Conservation (phyloP, 2,797 vertebrate genomes). For the Sebastes ruberrimus region DNA sequence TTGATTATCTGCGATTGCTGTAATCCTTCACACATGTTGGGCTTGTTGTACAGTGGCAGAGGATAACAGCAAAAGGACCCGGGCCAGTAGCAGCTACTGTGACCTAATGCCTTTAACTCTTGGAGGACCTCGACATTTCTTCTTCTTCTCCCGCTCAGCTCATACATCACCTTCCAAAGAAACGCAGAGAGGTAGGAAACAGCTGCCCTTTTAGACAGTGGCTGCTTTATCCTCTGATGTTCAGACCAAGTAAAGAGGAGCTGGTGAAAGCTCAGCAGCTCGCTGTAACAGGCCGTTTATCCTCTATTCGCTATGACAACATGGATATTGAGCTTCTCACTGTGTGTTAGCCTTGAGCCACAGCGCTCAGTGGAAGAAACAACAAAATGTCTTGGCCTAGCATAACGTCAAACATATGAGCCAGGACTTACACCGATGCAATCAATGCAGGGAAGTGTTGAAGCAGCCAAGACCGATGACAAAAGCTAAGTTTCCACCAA, state of each 20-base stretch:
- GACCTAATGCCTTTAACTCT: conserved; percentile 64
- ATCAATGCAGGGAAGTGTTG: conserved; percentile 1
- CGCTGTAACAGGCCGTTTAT: conserved; percentile 33
- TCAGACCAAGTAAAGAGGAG: conserved; percentile 41
- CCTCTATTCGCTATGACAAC: conserved; percentile 38
- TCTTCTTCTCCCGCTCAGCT: conserved; percentile 35
- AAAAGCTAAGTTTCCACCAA: background rate
- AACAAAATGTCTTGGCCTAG: background rate
- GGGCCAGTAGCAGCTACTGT: conserved; percentile 56
- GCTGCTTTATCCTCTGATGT: conserved; percentile 55
- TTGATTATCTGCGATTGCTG: conserved; percentile 66
- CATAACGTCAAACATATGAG: conserved; percentile 6
- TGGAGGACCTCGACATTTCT: conserved; percentile 57
- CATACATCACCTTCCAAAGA: conserved; percentile 67
- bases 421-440: background rate
- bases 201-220: conserved; percentile 62
- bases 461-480: background rate
- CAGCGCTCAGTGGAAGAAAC: conserved; percentile 21
- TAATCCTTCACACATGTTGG: conserved; percentile 71
- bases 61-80: conserved; percentile 6
- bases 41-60: conserved; percentile 35
- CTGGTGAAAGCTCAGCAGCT: conserved; percentile 55
- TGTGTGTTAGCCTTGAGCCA: conserved; percentile 12
- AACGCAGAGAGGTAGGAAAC: conserved; percentile 60
- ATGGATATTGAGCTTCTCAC: conserved; percentile 20